Percentiles rank a stretch among this genome's conserved stretches.
Evolutionary conservation across 1,140 invertebrate genomes (phyloP).

Genomic region (Littorina saxatilis): DNA sequence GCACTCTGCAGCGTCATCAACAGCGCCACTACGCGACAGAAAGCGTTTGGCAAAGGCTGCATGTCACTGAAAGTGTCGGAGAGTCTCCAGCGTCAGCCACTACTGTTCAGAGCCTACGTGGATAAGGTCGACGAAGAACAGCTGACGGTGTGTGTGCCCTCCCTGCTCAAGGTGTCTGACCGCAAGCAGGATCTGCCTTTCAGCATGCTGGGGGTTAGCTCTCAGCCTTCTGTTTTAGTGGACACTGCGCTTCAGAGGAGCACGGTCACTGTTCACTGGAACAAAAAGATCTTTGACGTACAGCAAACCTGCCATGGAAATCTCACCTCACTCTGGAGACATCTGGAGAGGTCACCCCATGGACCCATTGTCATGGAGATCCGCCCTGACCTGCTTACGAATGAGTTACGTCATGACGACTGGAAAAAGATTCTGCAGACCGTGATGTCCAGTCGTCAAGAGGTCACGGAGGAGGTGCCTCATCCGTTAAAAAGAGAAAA

Average conservation of each 20-base stretch:
- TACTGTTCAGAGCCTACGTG: conserved; percentile 46
- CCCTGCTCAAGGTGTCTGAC: conserved; percentile 37
- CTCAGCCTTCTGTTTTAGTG: conserved; percentile 36
- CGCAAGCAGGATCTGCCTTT: conserved; percentile 44
- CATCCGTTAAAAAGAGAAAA: background rate
- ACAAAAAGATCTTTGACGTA: conserved; percentile 29
- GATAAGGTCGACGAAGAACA: conserved; percentile 40
- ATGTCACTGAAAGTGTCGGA: conserved; percentile 36
- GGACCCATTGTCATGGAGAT: conserved; percentile 8
- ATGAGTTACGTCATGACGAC: background rate
- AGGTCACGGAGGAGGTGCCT: background rate
- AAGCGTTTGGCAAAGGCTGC: conserved; percentile 49
- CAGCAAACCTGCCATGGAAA: conserved; percentile 10
- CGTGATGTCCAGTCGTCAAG: background rate
- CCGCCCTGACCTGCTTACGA: conserved; percentile 31
- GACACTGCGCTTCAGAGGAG: conserved; percentile 17
- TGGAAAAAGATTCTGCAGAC: conserved; percentile 24
- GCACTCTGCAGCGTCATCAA: conserved; percentile 51
- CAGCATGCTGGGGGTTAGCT: conserved; percentile 47
- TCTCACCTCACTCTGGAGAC: conserved; percentile 30
- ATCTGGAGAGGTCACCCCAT: conserved; percentile 9
- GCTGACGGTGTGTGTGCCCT: conserved; percentile 44
- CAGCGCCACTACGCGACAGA: conserved; percentile 44
- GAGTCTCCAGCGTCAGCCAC: conserved; percentile 36
- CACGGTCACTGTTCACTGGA: conserved; percentile 33